phyloP scores from a whole-genome alignment of 2,113 vertebrate species.

The Dolichotis patagonum region DNA sequence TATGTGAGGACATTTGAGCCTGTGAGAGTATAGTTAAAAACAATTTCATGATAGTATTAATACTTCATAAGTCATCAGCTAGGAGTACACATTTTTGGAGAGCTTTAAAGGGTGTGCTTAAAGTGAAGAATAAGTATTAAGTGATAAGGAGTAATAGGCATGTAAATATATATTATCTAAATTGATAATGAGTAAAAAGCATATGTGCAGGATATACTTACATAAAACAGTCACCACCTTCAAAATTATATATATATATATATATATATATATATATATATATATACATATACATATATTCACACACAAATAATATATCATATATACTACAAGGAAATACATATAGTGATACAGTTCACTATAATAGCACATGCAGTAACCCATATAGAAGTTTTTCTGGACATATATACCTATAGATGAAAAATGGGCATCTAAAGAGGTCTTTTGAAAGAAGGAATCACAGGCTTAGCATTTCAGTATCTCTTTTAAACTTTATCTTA shows the following conservation, averaged over 20 bases:
- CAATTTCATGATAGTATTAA: constrained; percentile 72
- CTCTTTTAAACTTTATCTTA: background rate
- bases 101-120: constrained; percentile 75
- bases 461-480: background rate
- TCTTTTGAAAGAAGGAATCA: background rate
- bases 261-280: too few relatives aligned
- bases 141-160: constrained; percentile 71
- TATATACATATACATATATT: too few relatives aligned
- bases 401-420: background rate
- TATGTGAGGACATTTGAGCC: constrained; percentile 71
- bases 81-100: constrained; percentile 78
- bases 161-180: constrained; percentile 73
- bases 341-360: background rate
- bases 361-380: background rate
- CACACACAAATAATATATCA: background rate
- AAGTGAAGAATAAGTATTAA: constrained; percentile 71
- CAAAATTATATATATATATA: too few relatives aligned
- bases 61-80: constrained; percentile 80
- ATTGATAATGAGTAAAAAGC: constrained; percentile 70
- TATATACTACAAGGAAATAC: background rate
- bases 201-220: background rate
- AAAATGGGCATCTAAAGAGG: background rate
- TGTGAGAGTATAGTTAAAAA: constrained; percentile 79
- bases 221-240: background rate
- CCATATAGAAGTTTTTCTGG: background rate